Base-by-base conservation (phyloP, 2,888 invertebrate species). In the Prosapia bicincta region DNA sequence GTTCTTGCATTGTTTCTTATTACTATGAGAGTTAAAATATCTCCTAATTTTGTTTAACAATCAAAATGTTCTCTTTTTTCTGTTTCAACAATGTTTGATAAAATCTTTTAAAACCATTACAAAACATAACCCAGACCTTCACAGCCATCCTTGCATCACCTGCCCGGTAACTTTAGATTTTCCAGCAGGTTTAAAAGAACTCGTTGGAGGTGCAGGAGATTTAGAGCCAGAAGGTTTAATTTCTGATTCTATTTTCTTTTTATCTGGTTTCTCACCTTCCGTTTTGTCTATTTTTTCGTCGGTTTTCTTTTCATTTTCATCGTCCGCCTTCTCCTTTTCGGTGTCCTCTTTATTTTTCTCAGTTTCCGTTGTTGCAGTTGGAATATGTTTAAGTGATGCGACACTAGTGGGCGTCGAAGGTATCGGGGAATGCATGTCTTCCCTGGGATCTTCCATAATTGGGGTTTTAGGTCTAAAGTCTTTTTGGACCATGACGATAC, bases 131-230 rank as follows among this genome's bases (percentile, higher is more conserved):
- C n/a, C n/a, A n/a, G n/a, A n/a, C n/a, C 13, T 15, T 38, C 38
- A 93, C 74, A 93, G 87, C 93, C 93, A 93, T 0, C 93, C 93
- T 20, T 92, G 90, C 78, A 92, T 89, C 79, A 91, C 87, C 85
- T 90, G 90, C 0, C 93, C 93, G 0, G 92, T 92, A 0, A 90
- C 90, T 82, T 90, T 92, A 1, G 93, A 93, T 82, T 90, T 92
- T 13, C 93, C 93, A 25, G 84, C 80, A 25, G 83, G 81, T 80
- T 85, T 85, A 76, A 88, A 89, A 75, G 78, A 76, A 23, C 77
- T 76, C 2, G 78, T 66, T 5, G 77, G 54, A 32, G 87, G 87
- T 67, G 86, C 85, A 0, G 86, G 84, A 6, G 70, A 0, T 6
- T 25, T 24, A 25, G 66, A 65, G 24, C 28, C 38, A 30, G 66